These are phyloP conservation scores for Brachypteracias leptosomus DNA, from an alignment of 2,113 vertebrate species.

Conservation along the genomic window DNA sequence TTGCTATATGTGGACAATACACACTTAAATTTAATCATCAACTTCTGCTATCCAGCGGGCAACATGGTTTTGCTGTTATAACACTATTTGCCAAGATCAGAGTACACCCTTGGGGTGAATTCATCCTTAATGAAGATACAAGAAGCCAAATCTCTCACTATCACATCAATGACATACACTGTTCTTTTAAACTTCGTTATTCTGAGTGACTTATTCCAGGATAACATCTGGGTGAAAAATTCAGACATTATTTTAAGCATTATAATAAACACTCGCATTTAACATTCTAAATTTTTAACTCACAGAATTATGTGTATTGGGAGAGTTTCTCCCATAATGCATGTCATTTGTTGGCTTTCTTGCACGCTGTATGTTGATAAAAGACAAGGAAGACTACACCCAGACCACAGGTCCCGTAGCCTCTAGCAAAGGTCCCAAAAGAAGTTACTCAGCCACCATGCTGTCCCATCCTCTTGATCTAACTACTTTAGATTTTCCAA, in stretches of 20 bases:
- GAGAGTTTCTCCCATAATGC: neutral
- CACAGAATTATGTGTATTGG: neutral
- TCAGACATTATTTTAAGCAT: constrained; percentile 40
- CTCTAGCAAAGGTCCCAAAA: neutral
- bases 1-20: constrained; percentile 82
- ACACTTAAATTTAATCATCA: constrained; percentile 87
- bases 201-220: constrained; percentile 53
- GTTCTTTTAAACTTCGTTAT: constrained; percentile 66
- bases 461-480: neutral
- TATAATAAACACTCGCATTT: constrained; percentile 33
- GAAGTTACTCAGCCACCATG: neutral
- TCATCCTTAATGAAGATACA: constrained; percentile 86
- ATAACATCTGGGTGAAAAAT: constrained; percentile 40
- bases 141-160: constrained; percentile 64
- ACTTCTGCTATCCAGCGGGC: constrained; percentile 80
- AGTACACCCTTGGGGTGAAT: constrained; percentile 84
- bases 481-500: neutral
- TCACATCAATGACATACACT: constrained; percentile 48
- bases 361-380: neutral
- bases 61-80: constrained; percentile 78
- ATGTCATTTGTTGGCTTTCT: neutral
- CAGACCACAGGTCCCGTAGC: neutral
- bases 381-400: neutral
- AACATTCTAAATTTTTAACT: neutral
- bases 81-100: constrained; percentile 82